These are phyloP conservation scores for Bryconaethiops microstoma DNA, from an alignment of 2,797 vertebrate species.

Conservation along the genomic window DNA sequence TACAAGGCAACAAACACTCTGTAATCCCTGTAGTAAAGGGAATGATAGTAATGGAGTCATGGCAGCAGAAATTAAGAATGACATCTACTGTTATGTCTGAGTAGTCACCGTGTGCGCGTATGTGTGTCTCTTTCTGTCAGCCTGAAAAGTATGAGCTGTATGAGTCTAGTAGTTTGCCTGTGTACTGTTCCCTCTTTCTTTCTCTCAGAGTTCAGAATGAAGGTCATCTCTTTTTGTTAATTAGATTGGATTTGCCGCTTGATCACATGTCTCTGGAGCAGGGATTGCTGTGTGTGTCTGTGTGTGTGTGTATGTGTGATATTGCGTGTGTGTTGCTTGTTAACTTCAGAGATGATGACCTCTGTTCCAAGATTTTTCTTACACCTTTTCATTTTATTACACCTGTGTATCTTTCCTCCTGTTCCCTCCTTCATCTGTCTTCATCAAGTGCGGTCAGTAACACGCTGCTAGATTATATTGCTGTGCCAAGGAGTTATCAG, in stretches of 20 bases:
- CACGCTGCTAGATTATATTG: not conserved
- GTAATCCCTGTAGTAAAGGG: not conserved
- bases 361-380: not conserved
- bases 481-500: too few species aligned
- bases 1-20: not conserved
- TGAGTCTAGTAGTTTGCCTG: conserved; percentile 2
- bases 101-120: conserved; percentile 15
- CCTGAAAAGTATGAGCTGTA: not conserved
- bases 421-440: not conserved
- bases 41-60: not conserved
- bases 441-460: not conserved
- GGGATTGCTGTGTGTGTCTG: conserved; percentile 28
- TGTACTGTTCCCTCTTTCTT: not conserved
- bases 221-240: conserved; percentile 17
- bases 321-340: conserved; percentile 24
- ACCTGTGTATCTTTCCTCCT: not conserved
- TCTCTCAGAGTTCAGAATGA: conserved; percentile 16
- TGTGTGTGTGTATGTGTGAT: conserved; percentile 31
- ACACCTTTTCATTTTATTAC: too few species aligned
- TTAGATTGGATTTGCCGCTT: conserved; percentile 44
- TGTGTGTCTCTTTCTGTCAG: conserved; percentile 7
- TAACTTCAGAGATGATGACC: conserved; percentile 10
- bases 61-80: not conserved
- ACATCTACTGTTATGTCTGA: conserved; percentile 25
- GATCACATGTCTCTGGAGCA: conserved; percentile 17